phyloP scores from a whole-genome alignment of 2,113 vertebrate species.

The Brachyhypopomus gauderio region DNA sequence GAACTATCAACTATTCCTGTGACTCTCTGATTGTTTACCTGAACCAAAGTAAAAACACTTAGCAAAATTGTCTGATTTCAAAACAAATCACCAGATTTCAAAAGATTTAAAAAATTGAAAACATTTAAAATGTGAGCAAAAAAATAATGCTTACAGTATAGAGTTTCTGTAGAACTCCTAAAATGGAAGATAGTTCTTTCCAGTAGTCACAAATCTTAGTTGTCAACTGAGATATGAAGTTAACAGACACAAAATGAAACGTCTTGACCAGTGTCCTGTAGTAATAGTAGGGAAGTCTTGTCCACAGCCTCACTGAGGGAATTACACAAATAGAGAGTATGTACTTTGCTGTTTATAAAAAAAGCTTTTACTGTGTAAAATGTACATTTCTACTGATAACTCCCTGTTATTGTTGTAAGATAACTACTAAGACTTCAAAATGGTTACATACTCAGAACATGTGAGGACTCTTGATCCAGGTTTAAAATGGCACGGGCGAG shows the following conservation, averaged over 20 bases:
- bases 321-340: not conserved
- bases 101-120: too few relatives aligned
- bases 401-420: not conserved
- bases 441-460: constrained; percentile 59
- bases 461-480: constrained; percentile 48
- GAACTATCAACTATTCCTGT: not conserved
- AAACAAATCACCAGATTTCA: too few relatives aligned
- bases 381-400: not conserved
- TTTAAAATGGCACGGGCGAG: constrained; percentile 41
- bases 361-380: not conserved
- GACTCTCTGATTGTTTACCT: constrained; percentile 32
- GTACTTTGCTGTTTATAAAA: not conserved
- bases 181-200: not conserved
- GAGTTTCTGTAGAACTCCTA: constrained; percentile 9
- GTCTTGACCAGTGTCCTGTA: constrained; percentile 36
- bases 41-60: not conserved
- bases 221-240: constrained; percentile 22
- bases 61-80: not conserved
- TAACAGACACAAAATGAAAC: constrained; percentile 12
- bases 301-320: constrained; percentile 38
- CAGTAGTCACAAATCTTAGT: constrained; percentile 21
- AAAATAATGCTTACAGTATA: not conserved
- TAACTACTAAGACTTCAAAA: not conserved
- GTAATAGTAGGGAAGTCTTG: constrained; percentile 28
- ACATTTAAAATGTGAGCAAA: not conserved